These are phyloP conservation scores for Ophraella communa DNA, from an alignment of 2,888 invertebrate genomes.

Conservation along the genomic window DNA sequence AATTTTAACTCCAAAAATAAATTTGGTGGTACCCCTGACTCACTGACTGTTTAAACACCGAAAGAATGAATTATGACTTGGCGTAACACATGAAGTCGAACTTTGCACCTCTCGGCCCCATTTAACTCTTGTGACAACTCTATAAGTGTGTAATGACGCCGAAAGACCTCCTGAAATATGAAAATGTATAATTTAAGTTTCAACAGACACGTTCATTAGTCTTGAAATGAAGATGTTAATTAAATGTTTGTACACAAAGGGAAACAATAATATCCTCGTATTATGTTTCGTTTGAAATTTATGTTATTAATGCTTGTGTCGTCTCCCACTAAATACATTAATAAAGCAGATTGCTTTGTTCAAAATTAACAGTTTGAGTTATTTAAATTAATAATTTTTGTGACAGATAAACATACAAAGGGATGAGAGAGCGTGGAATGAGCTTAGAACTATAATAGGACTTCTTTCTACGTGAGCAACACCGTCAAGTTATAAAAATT, in stretches of 20 bases:
- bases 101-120: conserved; percentile 31
- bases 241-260: conserved; percentile 22
- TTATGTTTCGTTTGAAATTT: conserved; percentile 11
- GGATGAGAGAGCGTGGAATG: too few species aligned
- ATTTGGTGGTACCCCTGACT: background rate
- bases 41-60: background rate
- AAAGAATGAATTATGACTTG: conserved; percentile 35
- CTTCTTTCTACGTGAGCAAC: too few species aligned
- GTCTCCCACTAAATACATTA: background rate
- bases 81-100: conserved; percentile 29
- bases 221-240: conserved; percentile 19
- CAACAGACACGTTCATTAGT: conserved; percentile 21
- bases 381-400: too few species aligned
- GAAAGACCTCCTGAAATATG: conserved; percentile 36
- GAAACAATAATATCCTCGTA: conserved; percentile 12
- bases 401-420: too few species aligned
- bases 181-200: conserved; percentile 35
- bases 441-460: too few species aligned
- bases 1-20: background rate
- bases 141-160: conserved; percentile 29
- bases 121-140: conserved; percentile 33
- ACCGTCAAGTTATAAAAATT: too few species aligned
- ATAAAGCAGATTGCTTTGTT: too few species aligned
- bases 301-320: background rate
- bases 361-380: too few species aligned